A percentile compares a stretch with the other conserved stretches of the same genome.
phyloP scores from a whole-genome alignment of 2,797 vertebrate genomes.

The Rhabdophis nuchalis region DNA sequence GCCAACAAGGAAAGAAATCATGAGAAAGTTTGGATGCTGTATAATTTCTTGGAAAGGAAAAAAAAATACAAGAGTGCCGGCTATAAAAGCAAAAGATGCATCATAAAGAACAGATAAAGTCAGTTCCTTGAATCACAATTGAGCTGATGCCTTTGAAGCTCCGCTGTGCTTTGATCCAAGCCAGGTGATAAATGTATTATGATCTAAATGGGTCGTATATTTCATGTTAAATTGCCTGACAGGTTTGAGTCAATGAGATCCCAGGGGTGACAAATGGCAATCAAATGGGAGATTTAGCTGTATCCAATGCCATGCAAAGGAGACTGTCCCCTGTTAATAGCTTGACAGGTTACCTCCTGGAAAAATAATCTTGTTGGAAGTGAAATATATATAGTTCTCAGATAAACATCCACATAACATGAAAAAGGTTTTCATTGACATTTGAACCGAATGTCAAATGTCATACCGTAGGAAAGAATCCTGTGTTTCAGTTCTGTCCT shows the following conservation, averaged over 20 bases:
- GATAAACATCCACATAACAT: not conserved
- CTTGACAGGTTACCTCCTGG: not conserved
- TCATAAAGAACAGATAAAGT: constrained; percentile 35
- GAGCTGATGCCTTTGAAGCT: constrained; percentile 57
- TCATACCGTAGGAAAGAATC: not conserved
- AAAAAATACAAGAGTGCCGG: not conserved
- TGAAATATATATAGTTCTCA: not conserved
- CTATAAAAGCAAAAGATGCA: not conserved
- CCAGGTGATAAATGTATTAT: constrained; percentile 44
- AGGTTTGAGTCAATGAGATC: constrained; percentile 17
- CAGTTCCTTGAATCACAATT: constrained; percentile 29
- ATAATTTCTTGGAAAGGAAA: constrained; percentile 8
- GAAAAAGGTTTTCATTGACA: not conserved
- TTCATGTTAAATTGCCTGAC: constrained; percentile 33
- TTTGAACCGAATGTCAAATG: not conserved
- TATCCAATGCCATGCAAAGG: rapidly evolving
- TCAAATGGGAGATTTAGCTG: constrained; percentile 26
- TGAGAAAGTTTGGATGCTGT: not conserved
- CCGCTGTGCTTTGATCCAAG: constrained; percentile 43
- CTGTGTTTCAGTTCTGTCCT: not conserved
- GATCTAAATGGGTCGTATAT: constrained; percentile 43
- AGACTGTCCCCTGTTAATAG: not conserved
- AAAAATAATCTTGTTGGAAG: not conserved
- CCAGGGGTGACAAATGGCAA: constrained; percentile 32
- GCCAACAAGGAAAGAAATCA: not conserved